Evolutionary conservation across 2,113 vertebrate genomes (phyloP).

Genomic region (Cottus gobio): DNA sequence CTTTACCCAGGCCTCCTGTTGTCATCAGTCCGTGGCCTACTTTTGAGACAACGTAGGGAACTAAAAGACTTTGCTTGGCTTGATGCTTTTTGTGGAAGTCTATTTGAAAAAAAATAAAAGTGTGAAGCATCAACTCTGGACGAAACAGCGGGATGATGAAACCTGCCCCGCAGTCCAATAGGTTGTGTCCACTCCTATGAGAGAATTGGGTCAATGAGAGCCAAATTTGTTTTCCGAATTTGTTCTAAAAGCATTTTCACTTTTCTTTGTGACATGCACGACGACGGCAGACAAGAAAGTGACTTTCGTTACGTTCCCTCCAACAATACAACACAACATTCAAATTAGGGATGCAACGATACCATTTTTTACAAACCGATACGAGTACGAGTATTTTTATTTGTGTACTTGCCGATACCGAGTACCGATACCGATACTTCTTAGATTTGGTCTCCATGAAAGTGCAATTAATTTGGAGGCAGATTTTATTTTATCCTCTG

Average conservation of each 20-base stretch:
- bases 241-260: no score
- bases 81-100: constrained; percentile 30
- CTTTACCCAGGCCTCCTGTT: constrained; percentile 10
- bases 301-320: constrained; percentile 3
- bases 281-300: neutral
- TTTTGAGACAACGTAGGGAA: constrained; percentile 64
- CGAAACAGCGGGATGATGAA: neutral
- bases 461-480: no score
- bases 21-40: constrained; percentile 71
- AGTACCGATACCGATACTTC: no score
- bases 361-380: no score
- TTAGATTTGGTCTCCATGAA: no score
- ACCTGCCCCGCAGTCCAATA: neutral
- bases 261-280: neutral
- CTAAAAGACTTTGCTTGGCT: constrained; percentile 22
- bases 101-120: constrained; percentile 15
- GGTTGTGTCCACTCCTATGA: neutral
- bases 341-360: no score
- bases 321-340: neutral
- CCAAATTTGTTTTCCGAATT: no score
- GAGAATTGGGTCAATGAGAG: neutral
- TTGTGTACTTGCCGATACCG: no score
- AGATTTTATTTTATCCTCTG: no score
- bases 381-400: no score
- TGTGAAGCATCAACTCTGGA: neutral